phyloP scores from a whole-genome alignment of 2,888 invertebrate genomes.

The Notocelia uddmanniana region DNA sequence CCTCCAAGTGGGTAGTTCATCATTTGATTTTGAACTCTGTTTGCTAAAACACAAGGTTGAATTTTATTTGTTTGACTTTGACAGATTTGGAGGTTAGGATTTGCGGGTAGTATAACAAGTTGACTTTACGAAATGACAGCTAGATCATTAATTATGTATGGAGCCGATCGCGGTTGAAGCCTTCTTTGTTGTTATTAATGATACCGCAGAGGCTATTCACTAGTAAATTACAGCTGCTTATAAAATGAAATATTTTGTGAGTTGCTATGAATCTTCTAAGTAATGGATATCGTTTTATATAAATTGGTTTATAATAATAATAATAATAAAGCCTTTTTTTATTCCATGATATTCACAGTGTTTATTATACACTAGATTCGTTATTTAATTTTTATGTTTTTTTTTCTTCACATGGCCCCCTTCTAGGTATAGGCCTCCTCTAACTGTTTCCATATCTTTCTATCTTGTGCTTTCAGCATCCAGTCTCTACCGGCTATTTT shows the following conservation, averaged over 20 bases:
- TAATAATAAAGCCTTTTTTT: too few species aligned
- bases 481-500: too few species aligned
- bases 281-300: too few species aligned
- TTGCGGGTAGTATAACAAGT: slow-evolving; percentile 28
- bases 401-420: too few species aligned
- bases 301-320: too few species aligned
- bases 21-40: background rate
- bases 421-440: too few species aligned
- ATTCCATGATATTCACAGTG: too few species aligned
- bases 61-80: background rate
- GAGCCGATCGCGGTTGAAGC: slow-evolving; percentile 28
- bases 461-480: too few species aligned
- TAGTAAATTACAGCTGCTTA: background rate
- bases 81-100: background rate
- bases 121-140: slow-evolving; percentile 40
- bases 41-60: background rate
- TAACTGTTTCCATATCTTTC: too few species aligned
- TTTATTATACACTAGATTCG: too few species aligned
- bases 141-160: slow-evolving; percentile 42
- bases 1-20: background rate
- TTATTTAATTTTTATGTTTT: too few species aligned
- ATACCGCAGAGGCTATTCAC: slow-evolving; percentile 8
- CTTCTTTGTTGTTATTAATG: slow-evolving; percentile 44
- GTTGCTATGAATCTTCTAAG: too few species aligned
- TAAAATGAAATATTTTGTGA: background rate